These are phyloP conservation scores for Metridium senile DNA, from an alignment of 92 coral and sea anemone species.

Conservation along the genomic window DNA sequence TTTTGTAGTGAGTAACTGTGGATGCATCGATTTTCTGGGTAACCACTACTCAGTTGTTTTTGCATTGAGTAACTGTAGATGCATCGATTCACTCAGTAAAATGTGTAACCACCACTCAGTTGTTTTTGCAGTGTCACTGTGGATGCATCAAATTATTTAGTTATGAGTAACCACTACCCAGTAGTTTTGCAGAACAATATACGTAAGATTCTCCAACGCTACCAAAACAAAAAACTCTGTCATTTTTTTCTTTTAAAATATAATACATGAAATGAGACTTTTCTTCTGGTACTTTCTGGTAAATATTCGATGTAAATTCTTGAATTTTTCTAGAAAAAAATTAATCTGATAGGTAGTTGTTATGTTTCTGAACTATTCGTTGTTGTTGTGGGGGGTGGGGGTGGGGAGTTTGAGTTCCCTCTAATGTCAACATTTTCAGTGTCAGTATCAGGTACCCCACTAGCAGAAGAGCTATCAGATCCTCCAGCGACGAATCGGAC, in stretches of 20 bases:
- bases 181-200: no score
- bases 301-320: conserved; percentile 28
- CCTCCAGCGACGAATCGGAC: conserved; percentile 93
- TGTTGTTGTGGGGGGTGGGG: conserved; percentile 39
- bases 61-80: no score
- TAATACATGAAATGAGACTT: conserved; percentile 9
- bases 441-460: conserved; percentile 63
- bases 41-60: no score
- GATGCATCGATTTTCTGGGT: no score
- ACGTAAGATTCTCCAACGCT: conserved; percentile 2
- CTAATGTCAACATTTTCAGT: conserved; percentile 83
- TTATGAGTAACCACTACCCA: no score
- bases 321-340: conserved; percentile 23
- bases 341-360: conserved; percentile 18
- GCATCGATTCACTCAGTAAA: no score
- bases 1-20: no score
- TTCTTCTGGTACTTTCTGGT: background rate
- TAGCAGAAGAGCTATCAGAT: conserved; percentile 59
- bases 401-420: conserved; percentile 35
- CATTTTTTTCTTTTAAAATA: conserved; percentile 12
- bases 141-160: background rate
- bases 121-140: no score
- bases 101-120: no score
- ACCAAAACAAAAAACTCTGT: background rate
- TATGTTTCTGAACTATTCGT: conserved; percentile 33